phyloP scores from a whole-genome alignment of 92 coral and sea anemone genomes.

The Porites rus region DNA sequence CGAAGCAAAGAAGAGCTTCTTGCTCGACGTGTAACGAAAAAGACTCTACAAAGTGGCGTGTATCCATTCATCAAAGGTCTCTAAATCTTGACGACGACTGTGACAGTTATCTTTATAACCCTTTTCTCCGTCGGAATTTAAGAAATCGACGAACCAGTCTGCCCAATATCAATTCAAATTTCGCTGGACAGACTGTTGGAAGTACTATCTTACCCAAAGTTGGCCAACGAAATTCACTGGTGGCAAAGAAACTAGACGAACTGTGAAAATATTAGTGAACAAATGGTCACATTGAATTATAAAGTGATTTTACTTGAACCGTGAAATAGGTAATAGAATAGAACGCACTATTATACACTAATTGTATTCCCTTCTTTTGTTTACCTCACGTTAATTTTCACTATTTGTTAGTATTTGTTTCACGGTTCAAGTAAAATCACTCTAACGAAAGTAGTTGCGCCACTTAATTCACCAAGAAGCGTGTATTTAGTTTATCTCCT shows the following conservation, averaged over 20 bases:
- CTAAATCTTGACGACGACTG: neutral
- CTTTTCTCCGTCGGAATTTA: neutral
- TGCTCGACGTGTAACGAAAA: neutral
- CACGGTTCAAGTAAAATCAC: too few relatives aligned
- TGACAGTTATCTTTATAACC: neutral
- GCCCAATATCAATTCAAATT: neutral
- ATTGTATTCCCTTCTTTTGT: too few relatives aligned
- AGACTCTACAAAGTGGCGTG: conserved; percentile 4
- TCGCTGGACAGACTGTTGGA: neutral
- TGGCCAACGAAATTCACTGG: conserved; percentile 9
- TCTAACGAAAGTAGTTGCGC: too few relatives aligned
- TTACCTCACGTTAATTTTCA: too few relatives aligned
- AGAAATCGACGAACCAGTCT: neutral
- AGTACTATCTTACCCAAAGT: neutral
- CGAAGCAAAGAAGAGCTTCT: conserved; percentile 12
- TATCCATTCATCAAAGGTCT: neutral
- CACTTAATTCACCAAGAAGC: too few relatives aligned
- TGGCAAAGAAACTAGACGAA: neutral
- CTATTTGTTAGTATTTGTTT: too few relatives aligned
- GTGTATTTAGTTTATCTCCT: too few relatives aligned
- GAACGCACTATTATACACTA: too few relatives aligned
- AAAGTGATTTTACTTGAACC: too few relatives aligned
- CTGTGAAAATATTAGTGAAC: too few relatives aligned
- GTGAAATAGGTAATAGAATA: too few relatives aligned
- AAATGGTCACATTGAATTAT: too few relatives aligned